A percentile compares a stretch with the other conserved stretches of the same genome.
phyloP scores from a whole-genome alignment of 2,797 vertebrate genomes.

The Lophius americanus region DNA sequence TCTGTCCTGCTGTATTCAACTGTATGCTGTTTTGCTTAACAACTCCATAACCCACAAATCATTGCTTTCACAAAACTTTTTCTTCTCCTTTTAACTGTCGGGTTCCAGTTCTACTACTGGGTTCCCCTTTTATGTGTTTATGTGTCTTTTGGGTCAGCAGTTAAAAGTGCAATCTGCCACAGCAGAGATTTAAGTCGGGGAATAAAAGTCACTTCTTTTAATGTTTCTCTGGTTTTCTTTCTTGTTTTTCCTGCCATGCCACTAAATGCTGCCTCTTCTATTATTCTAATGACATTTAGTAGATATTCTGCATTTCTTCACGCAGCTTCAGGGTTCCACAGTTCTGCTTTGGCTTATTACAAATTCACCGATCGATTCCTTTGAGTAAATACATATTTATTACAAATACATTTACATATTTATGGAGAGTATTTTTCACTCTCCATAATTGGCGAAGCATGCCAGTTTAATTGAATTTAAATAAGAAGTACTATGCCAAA shows the following conservation, averaged over 20 bases:
- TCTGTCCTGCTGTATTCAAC: conserved; percentile 30
- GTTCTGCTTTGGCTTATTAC: conserved; percentile 11
- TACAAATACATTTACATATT: too few relatives aligned
- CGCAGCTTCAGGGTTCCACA: conserved; percentile 45
- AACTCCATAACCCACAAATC: conserved; percentile 59
- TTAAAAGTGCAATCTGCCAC: conserved; percentile 66
- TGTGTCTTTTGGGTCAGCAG: conserved; percentile 51
- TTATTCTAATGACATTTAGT: conserved; percentile 47
- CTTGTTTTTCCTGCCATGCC: conserved; percentile 53
- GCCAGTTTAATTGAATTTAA: neutral
- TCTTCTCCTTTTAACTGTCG: conserved; percentile 51
- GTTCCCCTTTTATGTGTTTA: conserved; percentile 42
- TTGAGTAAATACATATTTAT: neutral
- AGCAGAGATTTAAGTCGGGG: conserved; percentile 72
- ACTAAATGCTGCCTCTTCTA: conserved; percentile 52
- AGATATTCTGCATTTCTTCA: conserved; percentile 45
- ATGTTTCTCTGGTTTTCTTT: conserved; percentile 49
- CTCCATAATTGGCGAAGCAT: neutral
- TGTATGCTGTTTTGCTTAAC: conserved; percentile 47
- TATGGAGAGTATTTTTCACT: neutral
- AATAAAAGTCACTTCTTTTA: conserved; percentile 77
- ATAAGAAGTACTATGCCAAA: neutral
- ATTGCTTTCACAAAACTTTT: conserved; percentile 52
- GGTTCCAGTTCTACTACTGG: conserved; percentile 45
- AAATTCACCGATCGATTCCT: neutral